Percentiles rank a stretch among this genome's conserved stretches.
Evolutionary conservation across 2,888 invertebrate species (phyloP).

Genomic region (Cenopis cana): DNA sequence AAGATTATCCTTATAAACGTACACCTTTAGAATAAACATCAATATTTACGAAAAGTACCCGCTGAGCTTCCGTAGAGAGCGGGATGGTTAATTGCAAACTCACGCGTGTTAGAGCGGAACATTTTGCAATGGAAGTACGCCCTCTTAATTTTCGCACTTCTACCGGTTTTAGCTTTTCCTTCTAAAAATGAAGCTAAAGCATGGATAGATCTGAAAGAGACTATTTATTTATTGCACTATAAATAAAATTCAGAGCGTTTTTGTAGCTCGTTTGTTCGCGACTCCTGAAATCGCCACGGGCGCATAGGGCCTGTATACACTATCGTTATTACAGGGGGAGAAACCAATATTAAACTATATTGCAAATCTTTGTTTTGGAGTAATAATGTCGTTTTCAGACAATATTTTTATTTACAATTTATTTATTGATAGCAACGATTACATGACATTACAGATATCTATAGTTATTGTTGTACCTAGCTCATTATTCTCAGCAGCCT

Average conservation of each 20-base stretch:
- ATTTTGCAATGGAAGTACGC: too few species aligned
- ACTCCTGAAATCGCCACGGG: conserved; percentile 73
- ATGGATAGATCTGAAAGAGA: neutral
- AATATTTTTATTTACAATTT: conserved; percentile 30
- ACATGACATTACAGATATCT: too few species aligned
- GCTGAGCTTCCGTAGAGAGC: too few species aligned
- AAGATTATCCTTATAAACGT: too few species aligned
- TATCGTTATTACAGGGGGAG: conserved; percentile 83
- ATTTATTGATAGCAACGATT: too few species aligned
- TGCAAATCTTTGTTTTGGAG: conserved; percentile 77
- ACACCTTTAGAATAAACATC: too few species aligned
- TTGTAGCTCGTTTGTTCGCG: conserved; percentile 42
- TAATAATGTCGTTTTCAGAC: conserved; percentile 63
- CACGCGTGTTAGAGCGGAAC: too few species aligned
- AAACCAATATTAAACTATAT: conserved; percentile 81
- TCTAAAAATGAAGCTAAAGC: neutral
- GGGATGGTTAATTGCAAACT: too few species aligned
- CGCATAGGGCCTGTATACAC: conserved; percentile 71
- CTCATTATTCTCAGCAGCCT: too few species aligned
- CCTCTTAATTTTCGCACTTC: too few species aligned
- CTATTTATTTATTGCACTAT: conserved; percentile 1
- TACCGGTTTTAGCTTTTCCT: too few species aligned
- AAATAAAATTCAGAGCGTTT: neutral
- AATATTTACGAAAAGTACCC: too few species aligned
- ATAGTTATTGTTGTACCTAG: neutral